A percentile compares a stretch with the other conserved stretches of the same genome.
phyloP scores from a whole-genome alignment of 2,797 vertebrate species.

The Podarcis lilfordi region DNA sequence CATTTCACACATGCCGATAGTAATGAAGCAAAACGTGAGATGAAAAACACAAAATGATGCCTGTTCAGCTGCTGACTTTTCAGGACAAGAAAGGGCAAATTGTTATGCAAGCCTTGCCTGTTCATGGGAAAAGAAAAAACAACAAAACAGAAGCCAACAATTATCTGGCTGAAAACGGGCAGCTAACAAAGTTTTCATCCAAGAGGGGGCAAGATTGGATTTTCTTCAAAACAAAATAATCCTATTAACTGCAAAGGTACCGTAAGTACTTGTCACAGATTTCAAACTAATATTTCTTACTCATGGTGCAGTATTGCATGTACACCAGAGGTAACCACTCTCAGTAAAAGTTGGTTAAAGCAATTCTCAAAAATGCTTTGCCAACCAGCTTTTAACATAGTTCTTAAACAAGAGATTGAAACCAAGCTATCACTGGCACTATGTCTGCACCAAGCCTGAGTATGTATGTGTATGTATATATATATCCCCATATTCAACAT shows the following conservation, averaged over 20 bases:
- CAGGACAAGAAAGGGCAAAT: constrained; percentile 73
- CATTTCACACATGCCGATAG: constrained; percentile 51
- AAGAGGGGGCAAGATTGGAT: constrained; percentile 26
- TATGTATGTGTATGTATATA: background rate
- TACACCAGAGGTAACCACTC: background rate
- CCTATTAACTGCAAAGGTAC: constrained; percentile 42
- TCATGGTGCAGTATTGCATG: background rate
- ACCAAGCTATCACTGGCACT: background rate
- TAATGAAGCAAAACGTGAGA: constrained; percentile 30
- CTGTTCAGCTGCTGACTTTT: constrained; percentile 55
- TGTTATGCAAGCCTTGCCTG: constrained; percentile 56
- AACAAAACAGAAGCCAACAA: constrained; percentile 54
- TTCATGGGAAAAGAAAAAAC: constrained; percentile 48
- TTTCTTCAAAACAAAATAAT: constrained; percentile 13
- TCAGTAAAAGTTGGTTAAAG: background rate
- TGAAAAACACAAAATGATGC: constrained; percentile 41
- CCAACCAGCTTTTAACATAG: background rate
- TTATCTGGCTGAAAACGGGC: constrained; percentile 60
- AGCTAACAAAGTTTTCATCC: constrained; percentile 54
- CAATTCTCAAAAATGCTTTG: background rate
- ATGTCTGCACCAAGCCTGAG: background rate
- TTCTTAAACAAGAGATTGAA: background rate
- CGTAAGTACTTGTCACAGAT: background rate
- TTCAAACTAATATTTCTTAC: constrained; percentile 25
- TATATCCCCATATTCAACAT: background rate